Evolutionary conservation across 2,797 vertebrate species (phyloP).

Genomic region (Cuculus canorus): DNA sequence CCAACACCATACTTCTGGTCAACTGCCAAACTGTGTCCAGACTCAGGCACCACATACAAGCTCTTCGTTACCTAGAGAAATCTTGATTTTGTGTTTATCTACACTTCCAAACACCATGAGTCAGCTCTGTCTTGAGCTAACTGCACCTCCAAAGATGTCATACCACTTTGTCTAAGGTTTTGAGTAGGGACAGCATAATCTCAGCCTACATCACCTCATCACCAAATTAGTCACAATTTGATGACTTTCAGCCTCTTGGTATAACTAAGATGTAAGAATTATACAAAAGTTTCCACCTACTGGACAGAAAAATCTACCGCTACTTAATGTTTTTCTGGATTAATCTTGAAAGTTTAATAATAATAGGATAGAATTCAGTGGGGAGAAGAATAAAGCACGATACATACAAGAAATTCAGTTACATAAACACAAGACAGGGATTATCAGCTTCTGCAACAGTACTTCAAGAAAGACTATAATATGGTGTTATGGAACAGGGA

Average conservation of each 20-base stretch:
- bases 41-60: background rate
- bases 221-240: slow-evolving; percentile 11
- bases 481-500: background rate
- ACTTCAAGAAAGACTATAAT: background rate
- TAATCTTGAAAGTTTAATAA: background rate
- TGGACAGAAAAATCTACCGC: background rate
- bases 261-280: slow-evolving; percentile 4
- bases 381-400: background rate
- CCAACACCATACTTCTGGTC: background rate
- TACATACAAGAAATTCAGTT: background rate
- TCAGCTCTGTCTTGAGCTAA: background rate
- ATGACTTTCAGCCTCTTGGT: background rate
- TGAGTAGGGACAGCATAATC: background rate
- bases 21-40: background rate
- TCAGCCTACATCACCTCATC: background rate
- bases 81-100: background rate
- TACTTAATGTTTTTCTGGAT: background rate
- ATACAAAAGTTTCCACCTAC: background rate
- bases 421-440: background rate
- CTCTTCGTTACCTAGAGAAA: background rate
- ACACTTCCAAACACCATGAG: background rate
- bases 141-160: background rate
- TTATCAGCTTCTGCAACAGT: background rate
- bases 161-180: background rate
- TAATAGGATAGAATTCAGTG: background rate